Base-by-base conservation (phyloP, 2,797 vertebrate species). In the Mallotus villosus region DNA sequence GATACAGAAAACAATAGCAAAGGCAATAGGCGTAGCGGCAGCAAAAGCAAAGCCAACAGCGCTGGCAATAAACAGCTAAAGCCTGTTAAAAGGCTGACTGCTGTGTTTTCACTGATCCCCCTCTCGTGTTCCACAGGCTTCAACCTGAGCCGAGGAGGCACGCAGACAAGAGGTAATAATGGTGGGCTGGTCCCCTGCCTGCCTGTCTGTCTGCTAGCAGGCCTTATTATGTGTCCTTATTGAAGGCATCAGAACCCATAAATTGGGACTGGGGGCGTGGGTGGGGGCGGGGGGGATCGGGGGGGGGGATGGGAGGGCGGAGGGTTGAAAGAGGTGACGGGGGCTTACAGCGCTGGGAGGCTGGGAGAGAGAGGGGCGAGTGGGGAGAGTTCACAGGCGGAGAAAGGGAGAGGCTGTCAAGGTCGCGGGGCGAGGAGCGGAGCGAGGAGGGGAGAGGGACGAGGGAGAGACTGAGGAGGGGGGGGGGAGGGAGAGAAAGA, bases 151-250 rank as follows among this genome's bases (percentile, higher is more conserved):
- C 62, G 68, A 60, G 63, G 71, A 67, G 29, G 63, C 72, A 71
- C 21, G 25, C 67, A 81, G 75, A 75, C 77, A 64, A 81, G 73
- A 74, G 75, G 78, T 78, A 77, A 81, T 77, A 79, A 82, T 69
- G 70, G 74, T 71, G 75, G 75, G 73, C 69, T 75, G 77, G 67
- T 70, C 37, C 67, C 60, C 65, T 59, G 57, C 60, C 65, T 59
- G 57, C 57, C 71, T 79, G 46, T 29, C 4, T 27, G 41, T 46
- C 49, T 14, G 49, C 49, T 5, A 78, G 74, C 74, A 17, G 64
- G 77, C 77, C 73, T 46, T 76, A 74, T 81, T 81, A 80, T 75
- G 74, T 77, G 75, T 53, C 58, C 69, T 83, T 78, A 81, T 78
- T 81, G 81, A 77, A 77, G 69, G 67, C 75, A 73, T 82, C 67